Evolutionary conservation across 2,797 vertebrate genomes (phyloP), one percentile per base, ranked within the genome.

Genomic region (Anolis apletophallus): DNA sequence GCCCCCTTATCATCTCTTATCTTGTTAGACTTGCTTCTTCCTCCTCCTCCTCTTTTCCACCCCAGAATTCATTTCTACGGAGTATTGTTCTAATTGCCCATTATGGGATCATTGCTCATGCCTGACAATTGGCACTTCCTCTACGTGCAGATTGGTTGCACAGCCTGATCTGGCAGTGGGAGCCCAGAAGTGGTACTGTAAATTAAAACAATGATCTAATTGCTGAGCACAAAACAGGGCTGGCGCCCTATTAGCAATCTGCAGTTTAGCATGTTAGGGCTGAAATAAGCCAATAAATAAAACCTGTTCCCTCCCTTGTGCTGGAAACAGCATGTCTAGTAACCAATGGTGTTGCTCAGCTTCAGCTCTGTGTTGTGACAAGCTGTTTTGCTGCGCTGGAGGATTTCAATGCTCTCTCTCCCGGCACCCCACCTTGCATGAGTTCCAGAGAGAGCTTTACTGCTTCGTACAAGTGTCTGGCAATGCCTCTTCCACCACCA

Each of bases 71-170:
- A 21, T 87, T 83, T 93, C 81, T 81, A 88, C 88, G 85, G 88
- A 84, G 54, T 80, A n/a, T 90, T 78, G 87, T 83, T 91, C 91
- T 92, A 93, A 94, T 93, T 95, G 89, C 87, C 88, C 85, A 57
- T 91, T 93, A 89, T 12, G 83, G 16, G 75, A 79, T 81, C 83
- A 80, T 81, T 86, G 74, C 77, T 88, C 46, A 0, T 86, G 89
- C 77, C 86, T 88, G 90, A 88, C 93, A 91, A 46, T 84, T 76
- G 86, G n/a, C 0, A 36, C 11, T 75, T 86, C 57, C 74, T 82
- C 34, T 64, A 85, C 71, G 74, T 21, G n/a, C 7, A 68, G 82
- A 79, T 88, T 80, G 71, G 82, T 16, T 9, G 5, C 0, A 7
- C 88, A 85, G 85, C 83, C 34, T 55, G 87, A 86, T 87, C 90